Percentiles rank a stretch among this genome's conserved stretches.
Evolutionary conservation across 1,140 invertebrate genomes (phyloP).

Genomic region (Rhagoletis pomonella): DNA sequence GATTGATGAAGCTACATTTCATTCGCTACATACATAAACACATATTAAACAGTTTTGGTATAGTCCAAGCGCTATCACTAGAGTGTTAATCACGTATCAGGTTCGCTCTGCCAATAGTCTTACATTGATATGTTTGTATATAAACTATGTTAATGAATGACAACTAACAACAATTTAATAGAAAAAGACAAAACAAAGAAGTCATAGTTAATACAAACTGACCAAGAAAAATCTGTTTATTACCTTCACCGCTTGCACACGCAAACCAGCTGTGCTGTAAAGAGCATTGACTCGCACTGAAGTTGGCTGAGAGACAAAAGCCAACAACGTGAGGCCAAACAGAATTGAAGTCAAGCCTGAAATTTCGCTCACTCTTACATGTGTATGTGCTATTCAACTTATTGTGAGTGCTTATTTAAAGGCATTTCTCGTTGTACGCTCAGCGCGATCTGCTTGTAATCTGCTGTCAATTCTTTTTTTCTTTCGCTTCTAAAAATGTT

Average conservation of each 20-base stretch:
- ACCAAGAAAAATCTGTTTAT: neutral
- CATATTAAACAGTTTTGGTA: too few species aligned
- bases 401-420: neutral
- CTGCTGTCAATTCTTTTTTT: neutral
- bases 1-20: too few species aligned
- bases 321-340: neutral
- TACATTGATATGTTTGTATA: neutral
- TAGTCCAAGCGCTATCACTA: too few species aligned
- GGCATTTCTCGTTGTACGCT: too few species aligned
- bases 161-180: neutral
- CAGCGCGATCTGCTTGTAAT: neutral
- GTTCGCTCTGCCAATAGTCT: too few species aligned
- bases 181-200: neutral
- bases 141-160: neutral
- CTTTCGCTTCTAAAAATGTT: neutral
- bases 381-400: neutral
- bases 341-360: neutral
- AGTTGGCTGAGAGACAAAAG: neutral
- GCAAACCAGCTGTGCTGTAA: neutral
- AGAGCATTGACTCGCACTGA: neutral
- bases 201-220: conserved; percentile 11
- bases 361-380: neutral
- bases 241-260: neutral
- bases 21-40: too few species aligned
- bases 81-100: too few species aligned